Percentiles rank a stretch among this genome's conserved stretches.
phyloP scores from a whole-genome alignment of 2,888 invertebrate genomes.

The Trissolcus brochymenae region DNA sequence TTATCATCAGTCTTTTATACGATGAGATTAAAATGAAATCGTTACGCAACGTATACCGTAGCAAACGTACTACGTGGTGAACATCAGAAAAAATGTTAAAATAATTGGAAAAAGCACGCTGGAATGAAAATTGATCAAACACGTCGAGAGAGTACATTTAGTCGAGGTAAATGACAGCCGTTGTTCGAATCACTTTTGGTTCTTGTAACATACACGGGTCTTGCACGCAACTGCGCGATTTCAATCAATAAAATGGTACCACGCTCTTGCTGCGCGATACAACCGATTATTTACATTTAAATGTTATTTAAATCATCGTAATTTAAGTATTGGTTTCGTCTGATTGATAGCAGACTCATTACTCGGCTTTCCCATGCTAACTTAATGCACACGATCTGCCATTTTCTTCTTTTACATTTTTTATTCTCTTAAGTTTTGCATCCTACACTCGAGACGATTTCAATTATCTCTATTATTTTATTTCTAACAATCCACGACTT shows the following conservation, averaged over 20 bases:
- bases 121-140: constrained; percentile 3
- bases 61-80: no score
- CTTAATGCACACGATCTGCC: no score
- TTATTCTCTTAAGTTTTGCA: constrained; percentile 3
- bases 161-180: constrained; percentile 1
- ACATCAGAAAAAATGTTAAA: no score
- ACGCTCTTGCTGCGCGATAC: constrained; percentile 13
- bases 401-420: not conserved
- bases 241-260: constrained; percentile 29
- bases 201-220: constrained; percentile 17
- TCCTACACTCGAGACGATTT: constrained; percentile 2
- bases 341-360: constrained; percentile 35
- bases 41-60: no score
- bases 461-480: constrained; percentile 10
- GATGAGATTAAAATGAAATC: no score
- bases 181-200: constrained; percentile 2
- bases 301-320: constrained; percentile 29
- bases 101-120: no score
- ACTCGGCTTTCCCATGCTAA: constrained; percentile 17
- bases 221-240: constrained; percentile 25
- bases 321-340: constrained; percentile 7
- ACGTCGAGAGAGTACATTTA: constrained; percentile 6
- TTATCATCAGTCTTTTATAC: no score
- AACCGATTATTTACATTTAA: constrained; percentile 32
- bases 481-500: constrained; percentile 4